phyloP scores from a whole-genome alignment of 1,140 invertebrate species.

The Nixonia krombeini region DNA sequence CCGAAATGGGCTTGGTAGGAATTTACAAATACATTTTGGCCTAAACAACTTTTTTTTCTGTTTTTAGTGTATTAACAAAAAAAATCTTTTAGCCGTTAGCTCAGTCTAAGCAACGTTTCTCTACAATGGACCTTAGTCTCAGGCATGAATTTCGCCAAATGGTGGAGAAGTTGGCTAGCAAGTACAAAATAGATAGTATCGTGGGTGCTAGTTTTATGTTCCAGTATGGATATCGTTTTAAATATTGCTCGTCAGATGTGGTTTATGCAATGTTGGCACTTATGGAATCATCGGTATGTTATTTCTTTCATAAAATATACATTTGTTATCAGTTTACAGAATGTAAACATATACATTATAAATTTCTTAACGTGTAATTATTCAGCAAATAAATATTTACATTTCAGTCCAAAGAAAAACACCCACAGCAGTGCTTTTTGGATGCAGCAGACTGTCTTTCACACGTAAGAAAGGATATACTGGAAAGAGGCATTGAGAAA shows the following conservation, averaged over 20 bases:
- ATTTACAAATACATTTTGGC: too few relatives aligned
- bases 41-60: too few relatives aligned
- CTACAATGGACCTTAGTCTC: constrained; percentile 89
- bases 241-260: constrained; percentile 86
- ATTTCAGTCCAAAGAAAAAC: constrained; percentile 70
- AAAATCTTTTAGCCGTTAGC: constrained; percentile 75
- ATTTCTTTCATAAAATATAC: too few relatives aligned
- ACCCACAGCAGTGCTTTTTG: constrained; percentile 79
- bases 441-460: constrained; percentile 82
- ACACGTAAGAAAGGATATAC: constrained; percentile 75
- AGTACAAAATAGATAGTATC: constrained; percentile 84
- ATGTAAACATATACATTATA: background rate
- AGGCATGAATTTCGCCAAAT: constrained; percentile 83
- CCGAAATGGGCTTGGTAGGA: constrained; percentile 90
- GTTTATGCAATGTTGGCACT: constrained; percentile 86
- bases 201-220: constrained; percentile 83
- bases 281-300: constrained; percentile 80
- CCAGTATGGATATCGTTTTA: constrained; percentile 85
- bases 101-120: constrained; percentile 88
- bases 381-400: background rate
- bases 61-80: too few relatives aligned
- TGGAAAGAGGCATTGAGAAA: constrained; percentile 81
- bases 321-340: background rate
- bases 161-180: constrained; percentile 83
- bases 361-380: too few relatives aligned